phyloP scores from a whole-genome alignment of 2,113 vertebrate genomes.

The Athene cunicularia region DNA sequence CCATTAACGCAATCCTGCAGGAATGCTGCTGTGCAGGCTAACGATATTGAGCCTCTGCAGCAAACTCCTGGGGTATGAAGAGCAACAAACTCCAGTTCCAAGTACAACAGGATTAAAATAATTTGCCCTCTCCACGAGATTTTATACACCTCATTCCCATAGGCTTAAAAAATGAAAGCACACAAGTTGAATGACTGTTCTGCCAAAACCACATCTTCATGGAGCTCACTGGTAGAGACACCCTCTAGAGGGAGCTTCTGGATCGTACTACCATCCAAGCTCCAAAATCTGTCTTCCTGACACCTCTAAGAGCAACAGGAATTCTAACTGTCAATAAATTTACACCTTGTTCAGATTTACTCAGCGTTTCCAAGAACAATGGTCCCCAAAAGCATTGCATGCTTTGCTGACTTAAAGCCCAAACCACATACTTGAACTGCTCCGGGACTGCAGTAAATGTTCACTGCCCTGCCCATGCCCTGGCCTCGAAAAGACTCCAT shows the following conservation, averaged over 20 bases:
- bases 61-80: neutral
- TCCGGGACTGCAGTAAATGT: neutral
- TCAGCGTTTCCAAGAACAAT: neutral
- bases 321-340: neutral
- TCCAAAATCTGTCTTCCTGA: neutral
- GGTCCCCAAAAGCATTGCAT: neutral
- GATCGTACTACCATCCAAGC: neutral
- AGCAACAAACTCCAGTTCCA: neutral
- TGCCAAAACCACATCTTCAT: neutral
- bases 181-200: neutral
- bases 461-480: neutral
- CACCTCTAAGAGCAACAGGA: neutral
- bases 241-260: conserved; percentile 39
- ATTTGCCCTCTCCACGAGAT: accelerated
- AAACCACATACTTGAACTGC: neutral
- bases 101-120: neutral
- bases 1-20: neutral
- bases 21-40: neutral
- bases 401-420: neutral
- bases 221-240: neutral
- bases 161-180: neutral
- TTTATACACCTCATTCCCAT: neutral
- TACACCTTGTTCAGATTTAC: neutral
- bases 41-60: neutral
- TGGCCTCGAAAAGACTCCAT: neutral